Percentiles rank a stretch among this genome's conserved stretches.
These are phyloP conservation scores for Eulemur rubriventer DNA, from an alignment of 2,797 vertebrate species.

Conservation along the genomic window DNA sequence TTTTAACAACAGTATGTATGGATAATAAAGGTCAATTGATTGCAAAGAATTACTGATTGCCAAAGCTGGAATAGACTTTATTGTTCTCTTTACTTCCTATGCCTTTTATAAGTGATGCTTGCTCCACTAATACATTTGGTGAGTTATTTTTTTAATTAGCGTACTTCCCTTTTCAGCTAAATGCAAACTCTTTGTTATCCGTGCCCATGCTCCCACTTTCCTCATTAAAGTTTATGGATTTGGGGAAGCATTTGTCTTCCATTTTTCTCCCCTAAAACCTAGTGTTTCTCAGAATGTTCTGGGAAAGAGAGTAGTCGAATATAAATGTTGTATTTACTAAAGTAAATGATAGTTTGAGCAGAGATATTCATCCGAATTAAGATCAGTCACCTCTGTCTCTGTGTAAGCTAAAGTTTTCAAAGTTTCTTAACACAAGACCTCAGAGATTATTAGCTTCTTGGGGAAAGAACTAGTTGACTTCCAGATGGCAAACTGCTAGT, in stretches of 20 bases:
- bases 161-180: not conserved
- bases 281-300: conserved; percentile 24
- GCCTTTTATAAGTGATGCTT: conserved; percentile 31
- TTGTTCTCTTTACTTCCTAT: not conserved
- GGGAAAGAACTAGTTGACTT: conserved; percentile 18
- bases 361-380: not conserved
- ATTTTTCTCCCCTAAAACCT: not conserved
- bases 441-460: not conserved
- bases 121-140: not conserved
- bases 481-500: not conserved
- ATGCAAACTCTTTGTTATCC: not conserved
- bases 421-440: not conserved
- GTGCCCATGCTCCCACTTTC: not conserved
- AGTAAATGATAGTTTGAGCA: not conserved
- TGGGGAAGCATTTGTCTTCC: not conserved
- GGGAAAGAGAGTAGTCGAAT: not conserved
- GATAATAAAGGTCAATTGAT: not conserved
- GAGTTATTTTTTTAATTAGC: conserved; percentile 32
- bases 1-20: not conserved
- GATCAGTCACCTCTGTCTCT: not conserved
- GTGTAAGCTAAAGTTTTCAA: not conserved
- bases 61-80: not conserved
- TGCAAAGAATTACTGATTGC: not conserved
- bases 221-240: not conserved
- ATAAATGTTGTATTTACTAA: not conserved